Evolutionary conservation across 2,888 invertebrate species (phyloP), one percentile per base, ranked within the genome.

Genomic region (Calliphora vomitoria): DNA sequence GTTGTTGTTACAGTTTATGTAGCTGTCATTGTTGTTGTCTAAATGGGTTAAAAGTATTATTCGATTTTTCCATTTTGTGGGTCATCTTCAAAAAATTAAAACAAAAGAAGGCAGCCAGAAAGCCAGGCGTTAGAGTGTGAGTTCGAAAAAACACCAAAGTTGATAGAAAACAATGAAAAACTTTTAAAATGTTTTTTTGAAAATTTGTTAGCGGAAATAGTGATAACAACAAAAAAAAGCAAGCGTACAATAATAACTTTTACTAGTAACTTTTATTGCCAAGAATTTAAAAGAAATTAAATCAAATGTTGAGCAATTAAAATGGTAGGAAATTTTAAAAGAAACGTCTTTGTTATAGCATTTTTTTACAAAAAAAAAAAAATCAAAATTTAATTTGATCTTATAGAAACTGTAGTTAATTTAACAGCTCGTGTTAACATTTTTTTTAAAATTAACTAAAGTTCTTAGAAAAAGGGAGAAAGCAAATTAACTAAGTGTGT

Each of bases 81-180:
- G 79, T 69, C 58, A 58, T 69, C 68, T 35, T 58, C 58, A 68
- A 79, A 68, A 69, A 58, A 18, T 58, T 8, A 20, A 69, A 69
- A 58, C 44, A 69, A 58, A 58, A 4, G 11, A 20, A 6, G 6
- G 18, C 11, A 11, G 4, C 3, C 38, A 6, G 6, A 18, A 5
- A 11, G 4, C 3, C 38, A 58, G 20, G 13, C 8, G 35, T 55
- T 18, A 13, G 35, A 35, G 35, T 47, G 44, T 66, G 31, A 15
- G 53, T 41, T 41, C 53, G 18, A 25, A 25, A 58, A 62, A 38
- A 64, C 35, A 18, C 20, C 20, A 53, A 53, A 38, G 50, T 8
- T 53, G 31, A 15, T 8, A 35, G 25, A 58, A 44, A 47, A 69
- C 41, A 69, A 69, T 69, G 10, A 31, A 58, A 11, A 58, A 31